phyloP scores from a whole-genome alignment of 2,888 invertebrate species.

The Spilarctia lutea region DNA sequence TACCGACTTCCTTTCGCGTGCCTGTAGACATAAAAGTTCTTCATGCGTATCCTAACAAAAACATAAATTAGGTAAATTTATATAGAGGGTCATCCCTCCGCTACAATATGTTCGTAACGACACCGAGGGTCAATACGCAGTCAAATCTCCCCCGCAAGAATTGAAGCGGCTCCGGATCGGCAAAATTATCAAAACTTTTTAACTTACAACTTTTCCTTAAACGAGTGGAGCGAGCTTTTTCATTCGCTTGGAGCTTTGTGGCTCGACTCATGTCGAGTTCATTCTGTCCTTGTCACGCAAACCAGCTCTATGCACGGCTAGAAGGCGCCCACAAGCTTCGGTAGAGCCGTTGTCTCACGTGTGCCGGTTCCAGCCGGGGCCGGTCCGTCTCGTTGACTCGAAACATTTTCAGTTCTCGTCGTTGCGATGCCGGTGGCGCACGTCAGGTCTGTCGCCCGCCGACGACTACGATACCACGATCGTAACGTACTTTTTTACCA shows the following conservation, averaged over 20 bases:
- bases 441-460: constrained; percentile 68
- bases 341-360: constrained; percentile 63
- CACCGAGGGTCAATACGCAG: constrained; percentile 80
- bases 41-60: constrained; percentile 84
- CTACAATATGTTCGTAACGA: constrained; percentile 84
- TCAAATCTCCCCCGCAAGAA: constrained; percentile 76
- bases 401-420: constrained; percentile 72
- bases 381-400: constrained; percentile 53
- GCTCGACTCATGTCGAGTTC: constrained; percentile 54
- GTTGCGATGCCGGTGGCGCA: constrained; percentile 78
- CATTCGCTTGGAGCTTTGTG: constrained; percentile 69
- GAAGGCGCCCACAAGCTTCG: constrained; percentile 59
- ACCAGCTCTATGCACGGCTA: constrained; percentile 49
- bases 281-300: constrained; percentile 71
- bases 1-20: constrained; percentile 84
- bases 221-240: constrained; percentile 73
- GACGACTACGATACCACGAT: constrained; percentile 70
- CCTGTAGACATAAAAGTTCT: constrained; percentile 81
- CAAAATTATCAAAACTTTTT: constrained; percentile 85
- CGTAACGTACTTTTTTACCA: constrained; percentile 75
- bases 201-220: constrained; percentile 83
- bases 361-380: constrained; percentile 67
- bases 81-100: constrained; percentile 83
- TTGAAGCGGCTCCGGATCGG: constrained; percentile 72
- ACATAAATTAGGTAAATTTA: constrained; percentile 86